These are phyloP conservation scores for Suncus etruscus DNA, from an alignment of 2,113 vertebrate genomes.

Conservation along the genomic window DNA sequence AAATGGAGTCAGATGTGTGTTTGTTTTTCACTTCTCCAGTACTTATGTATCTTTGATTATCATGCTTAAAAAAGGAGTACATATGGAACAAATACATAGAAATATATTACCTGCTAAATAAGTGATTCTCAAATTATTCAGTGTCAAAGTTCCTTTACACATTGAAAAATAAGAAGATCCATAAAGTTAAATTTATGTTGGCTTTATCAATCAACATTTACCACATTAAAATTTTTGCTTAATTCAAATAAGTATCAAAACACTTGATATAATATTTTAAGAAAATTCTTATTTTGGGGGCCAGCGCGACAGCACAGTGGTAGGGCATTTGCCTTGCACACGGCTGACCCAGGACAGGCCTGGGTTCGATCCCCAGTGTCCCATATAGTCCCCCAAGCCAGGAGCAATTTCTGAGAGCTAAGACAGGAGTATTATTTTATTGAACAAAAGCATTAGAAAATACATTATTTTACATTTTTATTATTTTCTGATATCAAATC, in stretches of 20 bases:
- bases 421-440: neutral
- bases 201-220: neutral
- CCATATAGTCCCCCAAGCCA: too few species aligned
- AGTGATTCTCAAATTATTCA: neutral
- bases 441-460: conserved; percentile 43
- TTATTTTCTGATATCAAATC: neutral
- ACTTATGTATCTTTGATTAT: neutral
- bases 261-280: neutral
- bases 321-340: too few species aligned
- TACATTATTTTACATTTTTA: conserved; percentile 21
- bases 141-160: neutral
- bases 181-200: neutral
- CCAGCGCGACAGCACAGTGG: too few species aligned
- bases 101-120: neutral
- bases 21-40: neutral
- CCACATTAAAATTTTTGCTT: neutral
- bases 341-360: too few species aligned
- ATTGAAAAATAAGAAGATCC: conserved; percentile 14
- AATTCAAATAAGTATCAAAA: conserved; percentile 17
- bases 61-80: neutral
- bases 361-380: too few species aligned
- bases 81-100: neutral
- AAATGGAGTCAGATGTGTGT: conserved; percentile 22
- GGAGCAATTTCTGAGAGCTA: too few species aligned
- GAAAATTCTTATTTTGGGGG: neutral